phyloP scores from a whole-genome alignment of 2,113 vertebrate genomes.

The Alectura lathami region DNA sequence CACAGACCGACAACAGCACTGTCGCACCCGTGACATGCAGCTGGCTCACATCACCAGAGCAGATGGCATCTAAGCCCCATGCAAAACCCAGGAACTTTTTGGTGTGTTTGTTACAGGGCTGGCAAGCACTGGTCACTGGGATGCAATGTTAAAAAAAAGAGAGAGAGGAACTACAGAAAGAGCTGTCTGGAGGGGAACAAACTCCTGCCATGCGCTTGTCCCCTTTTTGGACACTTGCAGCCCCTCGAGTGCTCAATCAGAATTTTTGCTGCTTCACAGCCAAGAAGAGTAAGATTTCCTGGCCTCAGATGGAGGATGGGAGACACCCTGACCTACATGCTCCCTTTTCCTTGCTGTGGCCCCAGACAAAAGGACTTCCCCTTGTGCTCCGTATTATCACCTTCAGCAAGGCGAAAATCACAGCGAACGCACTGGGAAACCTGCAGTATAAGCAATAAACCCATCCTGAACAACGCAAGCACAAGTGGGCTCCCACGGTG shows the following conservation, averaged over 20 bases:
- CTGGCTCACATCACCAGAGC: background rate
- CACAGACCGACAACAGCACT: background rate
- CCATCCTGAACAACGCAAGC: background rate
- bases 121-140: background rate
- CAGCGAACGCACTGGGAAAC: rapidly evolving
- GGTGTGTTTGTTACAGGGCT: background rate
- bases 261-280: background rate
- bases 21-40: background rate
- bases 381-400: background rate
- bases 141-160: background rate
- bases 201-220: background rate
- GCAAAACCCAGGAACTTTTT: background rate
- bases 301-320: rapidly evolving
- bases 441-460: background rate
- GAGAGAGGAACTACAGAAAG: background rate
- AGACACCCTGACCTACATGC: rapidly evolving
- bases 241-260: background rate
- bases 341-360: background rate
- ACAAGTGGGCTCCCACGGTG: background rate
- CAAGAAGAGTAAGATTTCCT: background rate
- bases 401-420: background rate
- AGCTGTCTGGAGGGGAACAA: background rate
- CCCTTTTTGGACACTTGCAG: background rate
- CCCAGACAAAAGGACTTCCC: background rate
- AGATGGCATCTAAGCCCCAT: background rate